Evolutionary conservation across 92 coral and sea anemone species (phyloP).

Genomic region (Porites rus): DNA sequence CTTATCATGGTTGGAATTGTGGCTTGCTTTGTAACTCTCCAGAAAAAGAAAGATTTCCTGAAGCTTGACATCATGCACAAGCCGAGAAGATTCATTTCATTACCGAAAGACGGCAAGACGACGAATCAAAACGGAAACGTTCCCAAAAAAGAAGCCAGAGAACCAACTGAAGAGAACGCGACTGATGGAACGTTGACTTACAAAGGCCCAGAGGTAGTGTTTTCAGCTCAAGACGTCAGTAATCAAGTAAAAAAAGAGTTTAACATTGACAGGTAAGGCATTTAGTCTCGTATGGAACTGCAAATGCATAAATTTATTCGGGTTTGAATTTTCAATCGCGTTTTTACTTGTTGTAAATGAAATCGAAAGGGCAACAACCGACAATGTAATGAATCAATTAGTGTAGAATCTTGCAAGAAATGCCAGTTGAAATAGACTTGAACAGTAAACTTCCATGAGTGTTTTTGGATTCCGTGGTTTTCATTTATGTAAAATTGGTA

Average conservation of each 20-base stretch:
- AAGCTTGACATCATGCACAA: slow-evolving; percentile 62
- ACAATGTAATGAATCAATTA: too few species aligned
- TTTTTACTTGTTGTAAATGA: too few species aligned
- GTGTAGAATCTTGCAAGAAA: too few species aligned
- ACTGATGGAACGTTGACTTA: slow-evolving; percentile 30
- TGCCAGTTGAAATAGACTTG: too few species aligned
- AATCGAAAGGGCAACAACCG: too few species aligned
- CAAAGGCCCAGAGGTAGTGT: slow-evolving; percentile 59
- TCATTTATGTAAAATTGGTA: too few species aligned
- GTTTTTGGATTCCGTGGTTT: too few species aligned
- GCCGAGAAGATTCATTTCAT: slow-evolving; percentile 68
- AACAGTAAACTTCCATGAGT: too few species aligned
- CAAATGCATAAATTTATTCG: too few species aligned
- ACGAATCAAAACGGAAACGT: slow-evolving; percentile 57
- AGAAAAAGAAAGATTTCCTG: slow-evolving; percentile 39
- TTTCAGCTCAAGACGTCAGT: slow-evolving; percentile 67
- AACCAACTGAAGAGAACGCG: slow-evolving; percentile 21
- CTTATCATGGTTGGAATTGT: slow-evolving; percentile 50
- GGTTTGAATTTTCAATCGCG: too few species aligned
- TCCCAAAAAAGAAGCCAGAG: slow-evolving; percentile 28
- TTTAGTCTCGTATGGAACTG: too few species aligned
- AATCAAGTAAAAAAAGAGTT: slow-evolving; percentile 54
- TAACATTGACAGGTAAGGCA: slow-evolving; percentile 50
- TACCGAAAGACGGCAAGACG: slow-evolving; percentile 36
- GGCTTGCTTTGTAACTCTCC: slow-evolving; percentile 26